phyloP scores from a whole-genome alignment of 2,797 vertebrate genomes.

The Cuculus canorus region DNA sequence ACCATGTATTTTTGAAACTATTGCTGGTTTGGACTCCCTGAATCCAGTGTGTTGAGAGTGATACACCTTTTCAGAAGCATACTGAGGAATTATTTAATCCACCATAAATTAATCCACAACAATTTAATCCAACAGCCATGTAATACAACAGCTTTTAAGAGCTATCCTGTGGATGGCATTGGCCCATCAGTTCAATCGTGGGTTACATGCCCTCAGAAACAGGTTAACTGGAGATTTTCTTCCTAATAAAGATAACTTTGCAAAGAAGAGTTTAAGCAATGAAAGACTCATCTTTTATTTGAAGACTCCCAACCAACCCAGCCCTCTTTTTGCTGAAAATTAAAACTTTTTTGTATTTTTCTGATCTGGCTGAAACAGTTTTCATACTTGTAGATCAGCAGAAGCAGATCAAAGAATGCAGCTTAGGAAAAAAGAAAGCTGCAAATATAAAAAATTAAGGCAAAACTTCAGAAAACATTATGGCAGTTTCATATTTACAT shows the following conservation, averaged over 20 bases:
- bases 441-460: background rate
- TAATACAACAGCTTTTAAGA: conserved; percentile 5
- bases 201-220: conserved; percentile 17
- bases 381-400: background rate
- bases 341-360: background rate
- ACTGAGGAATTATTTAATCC: background rate
- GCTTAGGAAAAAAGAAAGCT: background rate
- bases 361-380: background rate
- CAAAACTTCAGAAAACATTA: background rate
- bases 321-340: background rate
- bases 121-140: background rate
- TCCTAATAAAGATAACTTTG: background rate
- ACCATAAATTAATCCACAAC: background rate
- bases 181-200: background rate
- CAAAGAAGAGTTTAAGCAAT: background rate
- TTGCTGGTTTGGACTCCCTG: background rate
- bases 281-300: background rate
- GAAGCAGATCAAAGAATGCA: background rate
- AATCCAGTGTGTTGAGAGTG: background rate
- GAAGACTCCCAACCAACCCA: background rate
- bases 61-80: background rate
- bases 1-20: background rate
- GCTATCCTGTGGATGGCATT: background rate
- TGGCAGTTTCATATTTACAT: background rate
- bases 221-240: background rate